phyloP scores from a whole-genome alignment of 2,888 invertebrate genomes.

The Hirtodrosophila alboralis region DNA sequence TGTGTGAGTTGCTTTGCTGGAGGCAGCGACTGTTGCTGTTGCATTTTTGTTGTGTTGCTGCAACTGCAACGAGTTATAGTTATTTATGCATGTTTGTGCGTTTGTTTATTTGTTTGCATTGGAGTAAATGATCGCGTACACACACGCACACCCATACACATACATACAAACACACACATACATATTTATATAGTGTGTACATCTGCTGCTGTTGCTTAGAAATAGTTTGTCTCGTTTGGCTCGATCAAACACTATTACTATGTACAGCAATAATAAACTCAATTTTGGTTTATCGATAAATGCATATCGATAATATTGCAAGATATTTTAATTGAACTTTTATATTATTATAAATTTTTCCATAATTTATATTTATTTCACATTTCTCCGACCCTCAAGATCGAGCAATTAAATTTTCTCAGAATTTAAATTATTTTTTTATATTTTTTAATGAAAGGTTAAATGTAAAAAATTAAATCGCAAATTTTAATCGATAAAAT shows the following conservation, averaged over 20 bases:
- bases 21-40: conserved; percentile 55
- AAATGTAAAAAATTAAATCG: no score
- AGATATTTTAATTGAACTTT: no score
- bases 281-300: conserved; percentile 58
- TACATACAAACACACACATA: conserved; percentile 3
- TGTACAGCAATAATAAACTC: conserved; percentile 41
- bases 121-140: conserved; percentile 79
- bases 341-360: no score
- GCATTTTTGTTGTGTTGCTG: conserved; percentile 60
- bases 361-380: no score
- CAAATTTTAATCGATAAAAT: no score
- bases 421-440: no score
- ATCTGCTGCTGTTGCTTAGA: conserved; percentile 48
- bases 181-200: conserved; percentile 28
- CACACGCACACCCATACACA: conserved; percentile 36
- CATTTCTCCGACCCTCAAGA: no score
- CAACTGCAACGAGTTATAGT: conserved; percentile 80
- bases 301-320: conserved; percentile 23
- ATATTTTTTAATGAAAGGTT: no score
- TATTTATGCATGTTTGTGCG: conserved; percentile 78
- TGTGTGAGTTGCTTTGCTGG: conserved; percentile 70
- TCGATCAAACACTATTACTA: conserved; percentile 41
- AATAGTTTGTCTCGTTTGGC: conserved; percentile 59
- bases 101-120: conserved; percentile 79
- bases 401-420: no score